Evolutionary conservation across 1,140 invertebrate species (phyloP), one percentile per base, ranked within the genome.

Genomic region (Polypedilum pembai): DNA sequence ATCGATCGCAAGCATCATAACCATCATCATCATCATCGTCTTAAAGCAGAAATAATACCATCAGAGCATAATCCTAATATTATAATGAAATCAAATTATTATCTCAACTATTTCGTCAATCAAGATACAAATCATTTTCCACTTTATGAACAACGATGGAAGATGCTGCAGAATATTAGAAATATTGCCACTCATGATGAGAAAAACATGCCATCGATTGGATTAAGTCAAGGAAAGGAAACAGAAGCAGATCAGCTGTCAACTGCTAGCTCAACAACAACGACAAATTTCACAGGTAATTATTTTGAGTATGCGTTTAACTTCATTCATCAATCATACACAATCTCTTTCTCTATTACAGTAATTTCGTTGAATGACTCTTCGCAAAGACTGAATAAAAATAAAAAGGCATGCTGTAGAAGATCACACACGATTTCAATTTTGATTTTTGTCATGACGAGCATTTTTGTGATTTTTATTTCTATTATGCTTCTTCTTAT

Each of bases 101-200:
- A 56, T 56, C n/a, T 56, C 12, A 69, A 69, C 7, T 69, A 69
- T 18, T 69, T 69, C 20, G n/a, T 20, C 7, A 69, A 21, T 20
- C 65, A 18, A 18, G 65, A 21, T 18, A 18, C 65, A 18, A 69
- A 69, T 69, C 17, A 69, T 18, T 69, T 69, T 69, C 65, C 65
- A 20, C n/a, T 69, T 8, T 69, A 69, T 10, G 65, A 69, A 18
- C 65, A 69, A 18, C 65, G 65, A 18, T 69, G 65, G 65, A 69
- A 69, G 17, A 69, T 69, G 65, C 20, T 69, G 15, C 65, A 69
- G 20, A 69, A 69, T 21, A 69, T 69, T 7, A 8, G 15, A 69
- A 69, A 21, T 21, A 69, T 69, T 7, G 8, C 65, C 0, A 10
- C 3, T 18, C 20, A 69, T 21, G 65, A 69, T 18, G 20, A 69